These are phyloP conservation scores for Onychostruthus taczanowskii DNA, from an alignment of 2,113 vertebrate species.

Conservation along the genomic window DNA sequence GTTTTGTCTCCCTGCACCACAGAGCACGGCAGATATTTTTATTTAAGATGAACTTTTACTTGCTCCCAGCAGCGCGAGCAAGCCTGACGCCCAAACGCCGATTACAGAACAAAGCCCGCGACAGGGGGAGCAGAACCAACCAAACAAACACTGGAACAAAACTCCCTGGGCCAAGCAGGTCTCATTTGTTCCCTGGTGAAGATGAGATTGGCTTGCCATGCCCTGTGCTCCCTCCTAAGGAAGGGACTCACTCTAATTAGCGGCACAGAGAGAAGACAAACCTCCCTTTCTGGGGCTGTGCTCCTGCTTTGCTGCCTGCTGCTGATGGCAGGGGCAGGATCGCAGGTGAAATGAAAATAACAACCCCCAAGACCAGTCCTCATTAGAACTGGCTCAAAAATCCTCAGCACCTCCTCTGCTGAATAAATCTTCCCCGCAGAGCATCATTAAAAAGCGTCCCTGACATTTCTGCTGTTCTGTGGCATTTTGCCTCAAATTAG, in stretches of 20 bases:
- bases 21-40: background rate
- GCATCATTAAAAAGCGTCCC: background rate
- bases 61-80: background rate
- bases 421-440: background rate
- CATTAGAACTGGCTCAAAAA: background rate
- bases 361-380: background rate
- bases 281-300: background rate
- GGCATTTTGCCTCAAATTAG: conserved; percentile 14
- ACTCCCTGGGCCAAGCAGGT: background rate
- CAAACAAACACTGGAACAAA: background rate
- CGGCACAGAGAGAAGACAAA: background rate
- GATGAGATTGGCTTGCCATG: background rate
- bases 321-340: background rate
- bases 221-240: conserved; percentile 18
- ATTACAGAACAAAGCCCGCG: background rate
- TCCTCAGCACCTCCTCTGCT: background rate
- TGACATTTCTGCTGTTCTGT: background rate
- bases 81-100: background rate
- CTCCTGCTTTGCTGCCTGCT: background rate
- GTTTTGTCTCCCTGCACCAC: background rate
- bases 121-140: background rate
- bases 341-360: background rate
- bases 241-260: conserved; percentile 11
- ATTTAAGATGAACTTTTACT: background rate
- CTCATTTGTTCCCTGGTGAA: conserved; percentile 39